A percentile compares a stretch with the other conserved stretches of the same genome.
phyloP scores from a whole-genome alignment of 92 coral and sea anemone genomes.

The Palythoa grandiflora region DNA sequence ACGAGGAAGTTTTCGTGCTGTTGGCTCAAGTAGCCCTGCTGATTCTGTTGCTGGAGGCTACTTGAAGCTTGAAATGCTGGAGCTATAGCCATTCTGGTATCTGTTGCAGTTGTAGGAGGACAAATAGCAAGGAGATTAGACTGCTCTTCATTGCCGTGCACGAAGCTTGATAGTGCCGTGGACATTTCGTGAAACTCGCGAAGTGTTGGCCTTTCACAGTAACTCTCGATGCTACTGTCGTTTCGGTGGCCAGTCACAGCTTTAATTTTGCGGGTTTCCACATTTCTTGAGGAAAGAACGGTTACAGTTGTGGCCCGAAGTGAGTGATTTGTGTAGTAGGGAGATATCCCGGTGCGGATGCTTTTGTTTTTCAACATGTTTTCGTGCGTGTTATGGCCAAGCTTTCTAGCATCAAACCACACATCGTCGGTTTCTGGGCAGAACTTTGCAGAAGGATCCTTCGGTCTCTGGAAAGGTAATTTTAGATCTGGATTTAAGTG shows the following conservation, averaged over 20 bases:
- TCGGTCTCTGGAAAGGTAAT: conserved; percentile 43
- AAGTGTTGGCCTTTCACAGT: conserved; percentile 63
- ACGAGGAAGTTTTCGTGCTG: conserved; percentile 41
- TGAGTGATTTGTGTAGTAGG: conserved; percentile 35
- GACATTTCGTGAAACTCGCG: conserved; percentile 64
- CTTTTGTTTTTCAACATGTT: conserved; percentile 35
- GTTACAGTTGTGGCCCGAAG: conserved; percentile 40
- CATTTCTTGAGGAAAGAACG: conserved; percentile 31
- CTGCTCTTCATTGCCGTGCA: no score
- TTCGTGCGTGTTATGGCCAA: conserved; percentile 43
- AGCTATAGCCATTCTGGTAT: conserved; percentile 8
- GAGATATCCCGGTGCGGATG: conserved; percentile 33
- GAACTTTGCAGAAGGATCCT: background rate
- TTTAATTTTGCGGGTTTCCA: conserved; percentile 62
- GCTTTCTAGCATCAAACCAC: conserved; percentile 31
- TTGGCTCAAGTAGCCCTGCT: conserved; percentile 6
- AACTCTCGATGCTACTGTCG: conserved; percentile 63
- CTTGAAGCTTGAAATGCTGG: no score
- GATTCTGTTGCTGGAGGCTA: conserved; percentile 46
- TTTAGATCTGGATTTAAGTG: conserved; percentile 35
- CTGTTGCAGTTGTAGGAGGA: conserved; percentile 25
- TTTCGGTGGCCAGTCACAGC: conserved; percentile 69
- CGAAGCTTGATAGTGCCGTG: no score
- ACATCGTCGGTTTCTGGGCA: conserved; percentile 24
- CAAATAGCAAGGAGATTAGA: no score